A percentile compares a stretch with the other conserved stretches of the same genome.
Evolutionary conservation across 1,140 invertebrate genomes (phyloP).

Genomic region (Bombus sylvicola): DNA sequence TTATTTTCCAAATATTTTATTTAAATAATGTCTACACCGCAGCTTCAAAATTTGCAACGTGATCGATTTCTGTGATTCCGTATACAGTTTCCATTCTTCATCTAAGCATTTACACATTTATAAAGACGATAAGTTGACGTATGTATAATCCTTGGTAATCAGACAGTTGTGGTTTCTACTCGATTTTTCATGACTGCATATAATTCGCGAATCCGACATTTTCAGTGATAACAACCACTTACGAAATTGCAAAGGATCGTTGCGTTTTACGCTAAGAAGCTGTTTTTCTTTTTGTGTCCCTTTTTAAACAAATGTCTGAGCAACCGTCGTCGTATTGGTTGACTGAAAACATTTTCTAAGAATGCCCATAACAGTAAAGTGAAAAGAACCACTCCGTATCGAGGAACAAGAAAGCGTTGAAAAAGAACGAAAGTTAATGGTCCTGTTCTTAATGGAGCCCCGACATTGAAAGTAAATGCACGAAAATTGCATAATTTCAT

Average conservation of each 20-base stretch:
- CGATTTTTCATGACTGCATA: no score
- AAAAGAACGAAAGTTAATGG: conserved; percentile 42
- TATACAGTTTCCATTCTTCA: no score
- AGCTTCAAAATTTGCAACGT: no score
- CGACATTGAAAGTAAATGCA: conserved; percentile 39
- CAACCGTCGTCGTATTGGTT: not conserved
- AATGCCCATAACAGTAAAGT: conserved; percentile 20
- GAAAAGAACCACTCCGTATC: conserved; percentile 19
- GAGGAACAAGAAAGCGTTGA: conserved; percentile 36
- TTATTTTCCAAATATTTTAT: no score
- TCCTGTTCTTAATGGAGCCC: not conserved
- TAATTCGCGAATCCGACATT: no score
- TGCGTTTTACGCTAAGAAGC: not conserved
- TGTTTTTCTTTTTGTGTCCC: not conserved
- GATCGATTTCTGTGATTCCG: no score
- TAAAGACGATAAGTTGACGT: no score
- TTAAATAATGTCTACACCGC: no score
- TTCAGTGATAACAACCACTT: not conserved
- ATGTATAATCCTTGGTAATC: not conserved
- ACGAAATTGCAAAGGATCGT: not conserved
- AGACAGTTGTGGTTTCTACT: not conserved
- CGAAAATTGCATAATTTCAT: conserved; percentile 36
- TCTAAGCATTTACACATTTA: no score
- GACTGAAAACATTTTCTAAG: conserved; percentile 19
- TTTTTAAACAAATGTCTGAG: not conserved